A percentile compares a stretch with the other conserved stretches of the same genome.
phyloP scores from a whole-genome alignment of 1,140 invertebrate genomes.

The Parasteatoda tepidariorum region DNA sequence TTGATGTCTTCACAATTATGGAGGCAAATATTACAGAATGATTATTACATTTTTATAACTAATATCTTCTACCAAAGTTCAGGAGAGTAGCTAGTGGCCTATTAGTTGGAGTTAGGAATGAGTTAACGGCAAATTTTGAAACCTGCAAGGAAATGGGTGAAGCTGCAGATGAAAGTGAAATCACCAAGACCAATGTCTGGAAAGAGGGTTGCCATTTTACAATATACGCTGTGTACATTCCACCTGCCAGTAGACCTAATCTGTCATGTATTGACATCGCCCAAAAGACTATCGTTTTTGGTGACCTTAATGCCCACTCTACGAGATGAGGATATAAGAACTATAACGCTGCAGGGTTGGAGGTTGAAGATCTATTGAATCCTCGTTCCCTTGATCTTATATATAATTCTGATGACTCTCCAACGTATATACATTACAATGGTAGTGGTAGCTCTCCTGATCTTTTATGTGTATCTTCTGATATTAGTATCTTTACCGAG shows the following conservation, averaged over 20 bases:
- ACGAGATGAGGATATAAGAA: constrained; percentile 22
- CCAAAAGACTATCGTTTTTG: background rate
- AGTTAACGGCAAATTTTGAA: background rate
- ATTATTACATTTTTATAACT: background rate
- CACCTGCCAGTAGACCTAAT: background rate
- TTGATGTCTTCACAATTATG: too few species aligned
- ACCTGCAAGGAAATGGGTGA: background rate
- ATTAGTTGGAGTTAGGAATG: constrained; percentile 11
- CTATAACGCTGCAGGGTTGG: constrained; percentile 16
- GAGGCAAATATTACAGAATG: too few species aligned
- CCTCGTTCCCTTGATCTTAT: constrained; percentile 18
- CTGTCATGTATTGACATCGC: background rate
- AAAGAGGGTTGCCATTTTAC: background rate
- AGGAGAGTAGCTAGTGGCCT: constrained; percentile 10
- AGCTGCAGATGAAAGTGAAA: constrained; percentile 1
- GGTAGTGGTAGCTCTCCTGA: constrained; percentile 5
- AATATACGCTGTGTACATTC: constrained; percentile 7
- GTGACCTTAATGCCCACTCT: constrained; percentile 1
- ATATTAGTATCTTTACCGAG: constrained; percentile 3
- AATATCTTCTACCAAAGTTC: background rate
- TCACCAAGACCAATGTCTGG: background rate
- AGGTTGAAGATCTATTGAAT: constrained; percentile 27
- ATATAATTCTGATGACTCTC: constrained; percentile 9
- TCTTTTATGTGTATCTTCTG: constrained; percentile 19
- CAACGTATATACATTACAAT: constrained; percentile 25